Percentiles rank a stretch among this genome's conserved stretches.
These are phyloP conservation scores for Echinometra lucunter DNA, from an alignment of 53 echinoderm and acorn worm species.

Conservation along the genomic window DNA sequence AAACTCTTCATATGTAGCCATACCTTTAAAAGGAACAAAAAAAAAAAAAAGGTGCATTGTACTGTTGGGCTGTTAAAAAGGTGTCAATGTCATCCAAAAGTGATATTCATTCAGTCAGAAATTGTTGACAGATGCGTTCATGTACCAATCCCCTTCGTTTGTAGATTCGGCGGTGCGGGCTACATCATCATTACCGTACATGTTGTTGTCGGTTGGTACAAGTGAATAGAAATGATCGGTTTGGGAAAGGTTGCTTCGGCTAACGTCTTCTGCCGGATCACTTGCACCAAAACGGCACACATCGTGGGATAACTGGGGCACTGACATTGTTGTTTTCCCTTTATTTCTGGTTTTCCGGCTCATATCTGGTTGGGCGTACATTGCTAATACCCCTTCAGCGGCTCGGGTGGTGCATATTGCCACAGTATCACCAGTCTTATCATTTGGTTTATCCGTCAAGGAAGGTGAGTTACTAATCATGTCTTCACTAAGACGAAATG, in stretches of 20 bases:
- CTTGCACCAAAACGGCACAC: background rate
- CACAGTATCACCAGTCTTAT: too few species aligned
- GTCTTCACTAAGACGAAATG: too few species aligned
- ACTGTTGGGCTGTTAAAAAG: too few species aligned
- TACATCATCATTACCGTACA: background rate
- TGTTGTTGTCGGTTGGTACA: background rate
- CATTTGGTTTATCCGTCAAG: too few species aligned
- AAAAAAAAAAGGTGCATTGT: too few species aligned
- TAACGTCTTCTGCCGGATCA: background rate
- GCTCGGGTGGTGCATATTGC: too few species aligned
- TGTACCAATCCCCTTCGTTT: background rate
- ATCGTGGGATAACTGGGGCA: background rate
- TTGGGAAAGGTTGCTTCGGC: background rate
- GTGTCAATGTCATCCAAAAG: too few species aligned
- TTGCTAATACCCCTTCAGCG: background rate
- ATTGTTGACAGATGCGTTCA: background rate
- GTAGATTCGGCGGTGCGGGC: background rate
- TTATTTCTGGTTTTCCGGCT: background rate
- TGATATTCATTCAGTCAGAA: too few species aligned
- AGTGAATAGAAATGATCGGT: background rate
- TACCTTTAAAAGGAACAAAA: too few species aligned
- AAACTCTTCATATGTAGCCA: too few species aligned
- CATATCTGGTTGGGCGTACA: conserved; percentile 15
- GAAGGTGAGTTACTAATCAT: too few species aligned
- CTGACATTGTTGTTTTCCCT: background rate